Evolutionary conservation across 1,140 invertebrate genomes (phyloP), one percentile per base, ranked within the genome.

Genomic region (Anoplolepis gracilipes): DNA sequence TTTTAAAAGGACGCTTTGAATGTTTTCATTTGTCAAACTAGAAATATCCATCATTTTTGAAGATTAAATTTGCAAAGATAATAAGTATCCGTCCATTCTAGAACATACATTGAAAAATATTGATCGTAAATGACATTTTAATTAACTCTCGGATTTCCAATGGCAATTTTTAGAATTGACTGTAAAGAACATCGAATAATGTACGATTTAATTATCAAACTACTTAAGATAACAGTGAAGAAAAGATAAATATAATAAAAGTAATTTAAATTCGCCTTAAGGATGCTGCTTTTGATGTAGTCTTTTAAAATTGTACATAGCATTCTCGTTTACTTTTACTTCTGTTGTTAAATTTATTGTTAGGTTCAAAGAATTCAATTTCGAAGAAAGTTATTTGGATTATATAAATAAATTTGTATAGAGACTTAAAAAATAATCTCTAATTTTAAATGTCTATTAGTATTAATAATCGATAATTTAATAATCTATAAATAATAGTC

Each of bases 141-240:
- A 77, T 64, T 64, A 64, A 64, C 8, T 64, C 22, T 19, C 73
- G 36, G 36, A 77, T 62, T 77, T 77, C 36, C 36, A 39, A 22
- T 22, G 33, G 62, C 19, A 77, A 78, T 65, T 78, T 65, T 65
- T 78, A 78, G n/a, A 49, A 64, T 65, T n/a, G 28, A 22, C 59
- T 67, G 22, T 25, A n/a, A 30, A 13, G 28, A 30, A n/a, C 19
- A 65, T 25, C 42, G 42, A 78, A 28, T 78, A 77, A 77, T 64
- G 64, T 64, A 22, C 25, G 75, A 42, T 28, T 77, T 77, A 77
- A 77, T 77, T 77, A 77, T 64, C 59, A 13, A 77, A 64, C 57
- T 64, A 77, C 10, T 77, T 46, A 76, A 77, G 39, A 46, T 77
- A 36, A 30, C 13, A 30, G 75, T 6, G 16, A 77, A 46, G 22